Conservation (phyloP, 2,888 invertebrate genomes). For the Archips xylosteana region DNA sequence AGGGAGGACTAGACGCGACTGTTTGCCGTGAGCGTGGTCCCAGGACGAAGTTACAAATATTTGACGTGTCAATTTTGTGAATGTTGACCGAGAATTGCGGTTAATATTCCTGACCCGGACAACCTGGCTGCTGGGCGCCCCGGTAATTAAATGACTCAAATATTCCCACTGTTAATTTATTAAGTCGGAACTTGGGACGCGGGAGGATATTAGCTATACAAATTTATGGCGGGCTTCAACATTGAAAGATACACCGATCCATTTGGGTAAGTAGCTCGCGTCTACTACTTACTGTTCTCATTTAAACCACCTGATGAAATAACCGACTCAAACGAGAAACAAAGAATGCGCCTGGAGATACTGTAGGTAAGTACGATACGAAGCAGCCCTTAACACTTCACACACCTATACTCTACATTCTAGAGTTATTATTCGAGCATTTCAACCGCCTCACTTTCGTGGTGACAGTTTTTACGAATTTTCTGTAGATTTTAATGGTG, state of each 20-base stretch:
- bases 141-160: constrained; percentile 83
- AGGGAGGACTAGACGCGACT: constrained; percentile 85
- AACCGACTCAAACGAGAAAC: background rate
- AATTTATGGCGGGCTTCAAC: constrained; percentile 54
- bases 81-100: constrained; percentile 86
- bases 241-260: constrained; percentile 42
- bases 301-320: constrained; percentile 16
- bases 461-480: too few species aligned
- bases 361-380: too few species aligned
- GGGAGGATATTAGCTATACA: constrained; percentile 58
- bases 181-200: constrained; percentile 57
- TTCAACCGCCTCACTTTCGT: too few species aligned
- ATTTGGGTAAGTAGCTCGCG: constrained; percentile 41
- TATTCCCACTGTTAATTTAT: constrained; percentile 80
- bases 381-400: too few species aligned
- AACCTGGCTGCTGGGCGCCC: constrained; percentile 73
- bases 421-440: too few species aligned
- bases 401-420: too few species aligned
- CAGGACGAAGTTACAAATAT: constrained; percentile 86
- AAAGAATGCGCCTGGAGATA: background rate
- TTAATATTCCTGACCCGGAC: constrained; percentile 82
- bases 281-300: constrained; percentile 33
- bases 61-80: constrained; percentile 86
- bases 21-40: constrained; percentile 85
- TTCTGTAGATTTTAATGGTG: too few species aligned